Percentiles rank a stretch among this genome's conserved stretches.
Evolutionary conservation across 2,797 vertebrate genomes (phyloP).

Genomic region (Leucoraja ocellata): DNA sequence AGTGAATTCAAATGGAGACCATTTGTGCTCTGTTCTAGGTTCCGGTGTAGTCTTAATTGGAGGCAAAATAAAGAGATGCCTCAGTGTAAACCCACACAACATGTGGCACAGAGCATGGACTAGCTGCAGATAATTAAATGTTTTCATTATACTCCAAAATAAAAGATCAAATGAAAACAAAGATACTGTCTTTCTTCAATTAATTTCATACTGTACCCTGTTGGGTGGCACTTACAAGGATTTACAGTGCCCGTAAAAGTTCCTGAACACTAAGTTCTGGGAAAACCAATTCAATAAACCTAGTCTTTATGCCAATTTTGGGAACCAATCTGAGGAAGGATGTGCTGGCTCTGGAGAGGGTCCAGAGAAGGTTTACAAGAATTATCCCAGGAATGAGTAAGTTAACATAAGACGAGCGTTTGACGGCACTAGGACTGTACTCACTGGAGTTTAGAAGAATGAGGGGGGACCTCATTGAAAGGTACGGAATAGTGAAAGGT

Average conservation of each 20-base stretch:
- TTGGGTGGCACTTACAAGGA: background rate
- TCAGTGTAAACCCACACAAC: constrained; percentile 16
- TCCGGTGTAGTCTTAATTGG: background rate
- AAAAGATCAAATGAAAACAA: constrained; percentile 24
- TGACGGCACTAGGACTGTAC: too few relatives aligned
- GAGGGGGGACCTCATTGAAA: too few relatives aligned
- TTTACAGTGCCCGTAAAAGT: constrained; percentile 6
- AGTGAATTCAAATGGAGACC: constrained; percentile 14
- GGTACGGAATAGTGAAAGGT: too few relatives aligned
- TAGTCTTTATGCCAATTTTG: background rate
- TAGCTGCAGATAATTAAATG: constrained; percentile 21
- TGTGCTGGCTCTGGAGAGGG: too few relatives aligned
- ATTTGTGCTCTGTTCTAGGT: background rate
- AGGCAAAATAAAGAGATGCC: background rate
- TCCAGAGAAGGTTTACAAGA: too few relatives aligned
- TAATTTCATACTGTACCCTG: background rate
- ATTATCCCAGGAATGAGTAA: too few relatives aligned
- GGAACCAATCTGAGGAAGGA: too few relatives aligned
- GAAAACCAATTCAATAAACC: background rate
- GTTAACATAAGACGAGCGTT: too few relatives aligned
- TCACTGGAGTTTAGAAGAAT: too few relatives aligned
- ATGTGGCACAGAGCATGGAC: background rate
- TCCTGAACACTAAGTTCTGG: background rate
- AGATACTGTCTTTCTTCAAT: constrained; percentile 24
- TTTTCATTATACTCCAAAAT: constrained; percentile 13